A percentile compares a stretch with the other conserved stretches of the same genome.
Evolutionary conservation across 2,113 vertebrate genomes (phyloP).

Genomic region (Henicopernis longicauda): DNA sequence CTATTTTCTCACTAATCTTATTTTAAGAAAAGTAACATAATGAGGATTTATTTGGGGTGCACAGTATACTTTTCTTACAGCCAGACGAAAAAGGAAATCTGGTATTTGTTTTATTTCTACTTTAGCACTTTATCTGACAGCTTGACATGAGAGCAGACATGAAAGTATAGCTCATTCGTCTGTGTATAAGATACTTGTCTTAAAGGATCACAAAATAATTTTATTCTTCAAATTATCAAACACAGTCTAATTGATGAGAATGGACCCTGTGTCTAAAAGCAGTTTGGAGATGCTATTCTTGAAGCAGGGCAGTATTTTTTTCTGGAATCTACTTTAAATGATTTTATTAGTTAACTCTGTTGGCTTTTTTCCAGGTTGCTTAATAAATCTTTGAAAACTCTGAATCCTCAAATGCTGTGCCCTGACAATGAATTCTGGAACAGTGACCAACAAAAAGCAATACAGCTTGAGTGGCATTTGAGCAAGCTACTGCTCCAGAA

Average conservation of each 20-base stretch:
- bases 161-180: not conserved
- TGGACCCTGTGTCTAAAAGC: not conserved
- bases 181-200: not conserved
- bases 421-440: not conserved
- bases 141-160: not conserved
- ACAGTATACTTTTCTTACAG: not conserved
- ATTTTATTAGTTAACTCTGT: not conserved
- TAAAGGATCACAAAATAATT: not conserved
- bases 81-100: constrained; percentile 32
- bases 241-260: not conserved
- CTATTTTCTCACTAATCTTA: constrained; percentile 22
- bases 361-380: not conserved
- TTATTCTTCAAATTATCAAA: not conserved
- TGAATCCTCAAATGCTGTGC: not conserved
- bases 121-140: constrained; percentile 17
- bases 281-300: not conserved
- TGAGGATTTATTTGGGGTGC: constrained; percentile 6
- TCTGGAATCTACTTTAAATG: not conserved
- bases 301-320: not conserved
- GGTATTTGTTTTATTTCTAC: constrained; percentile 36
- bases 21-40: constrained; percentile 35
- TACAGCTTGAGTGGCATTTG: not conserved
- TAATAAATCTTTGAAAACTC: not conserved
- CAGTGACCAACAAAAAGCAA: not conserved
- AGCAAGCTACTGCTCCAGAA: not conserved